Evolutionary conservation across 2,888 invertebrate genomes (phyloP).

Genomic region (Melolontha melolontha): DNA sequence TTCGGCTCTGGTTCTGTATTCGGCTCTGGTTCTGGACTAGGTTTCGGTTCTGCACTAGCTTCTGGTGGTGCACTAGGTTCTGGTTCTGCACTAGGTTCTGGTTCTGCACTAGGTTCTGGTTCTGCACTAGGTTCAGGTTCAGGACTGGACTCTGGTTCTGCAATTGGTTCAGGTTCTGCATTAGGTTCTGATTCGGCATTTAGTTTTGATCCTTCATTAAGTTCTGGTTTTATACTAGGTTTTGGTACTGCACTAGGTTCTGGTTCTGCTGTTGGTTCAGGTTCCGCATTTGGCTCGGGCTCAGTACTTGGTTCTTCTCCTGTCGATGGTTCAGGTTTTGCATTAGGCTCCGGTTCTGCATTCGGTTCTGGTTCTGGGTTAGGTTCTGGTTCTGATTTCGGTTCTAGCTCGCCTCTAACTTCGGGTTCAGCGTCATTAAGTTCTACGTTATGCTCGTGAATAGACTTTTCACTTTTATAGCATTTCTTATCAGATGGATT

Average conservation of each 20-base stretch:
- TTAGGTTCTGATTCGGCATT: slow-evolving; percentile 52
- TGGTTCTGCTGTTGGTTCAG: slow-evolving; percentile 51
- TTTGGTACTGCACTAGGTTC: slow-evolving; percentile 48
- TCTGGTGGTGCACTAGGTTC: slow-evolving; percentile 47
- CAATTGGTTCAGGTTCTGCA: slow-evolving; percentile 48
- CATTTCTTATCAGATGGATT: slow-evolving; percentile 66
- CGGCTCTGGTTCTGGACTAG: slow-evolving; percentile 51
- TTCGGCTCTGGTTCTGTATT: slow-evolving; percentile 53
- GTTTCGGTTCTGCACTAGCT: slow-evolving; percentile 50
- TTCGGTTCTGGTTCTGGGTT: slow-evolving; percentile 48
- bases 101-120: slow-evolving; percentile 53
- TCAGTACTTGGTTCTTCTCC: slow-evolving; percentile 53
- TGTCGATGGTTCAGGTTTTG: slow-evolving; percentile 49
- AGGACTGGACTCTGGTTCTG: slow-evolving; percentile 49
- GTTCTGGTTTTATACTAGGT: slow-evolving; percentile 50
- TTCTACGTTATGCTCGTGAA: not conserved
- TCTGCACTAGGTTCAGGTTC: slow-evolving; percentile 50
- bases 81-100: slow-evolving; percentile 49
- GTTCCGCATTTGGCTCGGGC: slow-evolving; percentile 50
- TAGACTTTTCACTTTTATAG: slow-evolving; percentile 48
- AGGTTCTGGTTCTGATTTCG: slow-evolving; percentile 48
- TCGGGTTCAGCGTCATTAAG: slow-evolving; percentile 51
- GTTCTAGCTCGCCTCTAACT: slow-evolving; percentile 47
- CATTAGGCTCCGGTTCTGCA: slow-evolving; percentile 49
- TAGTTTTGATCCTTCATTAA: slow-evolving; percentile 51